These are phyloP conservation scores for Masticophis lateralis DNA, from an alignment of 2,797 vertebrate genomes.

Conservation along the genomic window DNA sequence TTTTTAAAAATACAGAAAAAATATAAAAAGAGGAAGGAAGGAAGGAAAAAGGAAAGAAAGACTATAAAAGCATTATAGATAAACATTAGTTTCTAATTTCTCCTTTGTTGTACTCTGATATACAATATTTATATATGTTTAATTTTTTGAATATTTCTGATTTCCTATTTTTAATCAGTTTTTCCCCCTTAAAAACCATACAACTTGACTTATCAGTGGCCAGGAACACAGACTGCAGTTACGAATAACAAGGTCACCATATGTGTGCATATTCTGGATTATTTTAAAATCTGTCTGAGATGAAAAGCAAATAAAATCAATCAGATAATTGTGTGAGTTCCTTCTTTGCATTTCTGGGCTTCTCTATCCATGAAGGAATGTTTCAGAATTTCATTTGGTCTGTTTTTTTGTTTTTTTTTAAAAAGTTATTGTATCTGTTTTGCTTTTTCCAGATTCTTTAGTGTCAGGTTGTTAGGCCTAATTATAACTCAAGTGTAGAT, in stretches of 20 bases:
- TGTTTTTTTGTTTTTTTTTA: neutral
- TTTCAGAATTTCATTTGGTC: neutral
- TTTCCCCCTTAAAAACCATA: neutral
- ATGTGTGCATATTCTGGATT: neutral
- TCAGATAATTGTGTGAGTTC: neutral
- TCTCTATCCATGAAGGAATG: neutral
- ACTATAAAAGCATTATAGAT: neutral
- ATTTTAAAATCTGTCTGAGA: neutral
- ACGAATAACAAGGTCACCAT: neutral
- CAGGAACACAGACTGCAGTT: neutral
- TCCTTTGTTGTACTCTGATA: neutral
- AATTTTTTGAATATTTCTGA: neutral
- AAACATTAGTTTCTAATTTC: neutral
- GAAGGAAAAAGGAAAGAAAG: neutral
- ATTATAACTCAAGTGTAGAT: neutral
- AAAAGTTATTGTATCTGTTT: neutral
- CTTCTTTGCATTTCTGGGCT: neutral
- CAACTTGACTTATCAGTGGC: neutral
- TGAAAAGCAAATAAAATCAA: neutral
- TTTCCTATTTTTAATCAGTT: neutral
- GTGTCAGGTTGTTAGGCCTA: neutral
- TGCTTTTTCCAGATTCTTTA: neutral
- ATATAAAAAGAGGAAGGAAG: neutral
- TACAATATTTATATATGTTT: neutral
- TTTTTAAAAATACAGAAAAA: neutral